These are phyloP conservation scores for Hormaphis cornu DNA, from an alignment of 1,140 invertebrate genomes.

Conservation along the genomic window DNA sequence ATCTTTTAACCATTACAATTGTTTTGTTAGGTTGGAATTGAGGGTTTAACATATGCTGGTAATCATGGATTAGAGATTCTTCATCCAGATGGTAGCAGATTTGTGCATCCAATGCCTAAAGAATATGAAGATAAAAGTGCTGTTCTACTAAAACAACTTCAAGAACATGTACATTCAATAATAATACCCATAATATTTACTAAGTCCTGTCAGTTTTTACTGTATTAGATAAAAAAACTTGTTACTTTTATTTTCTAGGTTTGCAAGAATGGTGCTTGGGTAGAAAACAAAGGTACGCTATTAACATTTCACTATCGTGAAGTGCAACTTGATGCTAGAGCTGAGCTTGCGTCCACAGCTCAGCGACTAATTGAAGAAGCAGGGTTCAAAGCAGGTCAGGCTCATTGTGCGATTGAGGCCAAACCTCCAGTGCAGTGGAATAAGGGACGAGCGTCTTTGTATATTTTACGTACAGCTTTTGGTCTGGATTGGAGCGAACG, in stretches of 20 bases:
- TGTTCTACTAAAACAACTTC: conserved; percentile 65
- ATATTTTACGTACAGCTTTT: conserved; percentile 78
- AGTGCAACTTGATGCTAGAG: conserved; percentile 56
- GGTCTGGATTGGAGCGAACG: conserved; percentile 84
- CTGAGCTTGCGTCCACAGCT: conserved; percentile 57
- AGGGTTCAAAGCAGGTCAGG: conserved; percentile 65
- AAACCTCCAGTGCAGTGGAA: conserved; percentile 84
- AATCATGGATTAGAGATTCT: conserved; percentile 85
- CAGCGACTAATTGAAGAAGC: conserved; percentile 59
- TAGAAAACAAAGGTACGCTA: conserved; percentile 80
- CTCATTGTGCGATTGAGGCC: conserved; percentile 76
- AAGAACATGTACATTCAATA: conserved; percentile 64
- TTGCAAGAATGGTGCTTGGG: conserved; percentile 79
- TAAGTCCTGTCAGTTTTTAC: neutral
- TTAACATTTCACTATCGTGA: conserved; percentile 83
- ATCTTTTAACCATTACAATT: neutral
- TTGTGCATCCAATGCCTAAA: conserved; percentile 80
- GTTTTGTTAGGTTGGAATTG: conserved; percentile 58
- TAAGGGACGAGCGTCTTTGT: conserved; percentile 80
- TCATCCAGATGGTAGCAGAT: conserved; percentile 82
- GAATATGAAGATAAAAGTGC: conserved; percentile 75
- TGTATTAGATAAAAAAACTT: neutral
- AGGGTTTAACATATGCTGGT: conserved; percentile 55
- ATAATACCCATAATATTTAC: neutral
- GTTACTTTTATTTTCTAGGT: conserved; percentile 43